Percentiles rank a stretch among this genome's conserved stretches.
These are phyloP conservation scores for Cyrtonyx montezumae DNA, from an alignment of 2,113 vertebrate species.

Conservation along the genomic window DNA sequence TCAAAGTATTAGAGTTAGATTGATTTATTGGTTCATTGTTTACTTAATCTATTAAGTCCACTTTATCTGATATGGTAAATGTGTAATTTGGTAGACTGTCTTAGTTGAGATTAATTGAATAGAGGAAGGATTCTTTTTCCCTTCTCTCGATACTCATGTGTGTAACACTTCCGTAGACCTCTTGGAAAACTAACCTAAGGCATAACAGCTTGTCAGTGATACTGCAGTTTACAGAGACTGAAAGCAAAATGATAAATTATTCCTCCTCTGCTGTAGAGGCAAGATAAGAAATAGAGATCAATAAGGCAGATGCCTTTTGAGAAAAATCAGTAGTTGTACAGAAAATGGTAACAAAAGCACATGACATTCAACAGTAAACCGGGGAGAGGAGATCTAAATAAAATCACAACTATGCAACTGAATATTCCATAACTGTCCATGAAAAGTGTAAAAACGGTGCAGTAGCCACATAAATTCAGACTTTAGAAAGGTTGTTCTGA, in stretches of 20 bases:
- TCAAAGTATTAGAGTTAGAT: not conserved
- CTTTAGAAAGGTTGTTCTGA: not conserved
- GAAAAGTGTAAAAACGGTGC: not conserved
- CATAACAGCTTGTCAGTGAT: not conserved
- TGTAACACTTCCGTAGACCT: not conserved
- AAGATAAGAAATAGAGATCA: not conserved
- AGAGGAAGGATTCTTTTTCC: too few relatives aligned
- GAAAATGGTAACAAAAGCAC: not conserved
- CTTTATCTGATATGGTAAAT: not conserved
- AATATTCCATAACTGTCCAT: not conserved
- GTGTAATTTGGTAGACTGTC: not conserved
- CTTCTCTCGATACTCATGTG: rapidly evolving
- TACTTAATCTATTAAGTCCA: not conserved
- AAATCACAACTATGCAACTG: not conserved
- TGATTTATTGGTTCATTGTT: not conserved
- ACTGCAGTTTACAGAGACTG: not conserved
- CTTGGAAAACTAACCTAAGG: not conserved
- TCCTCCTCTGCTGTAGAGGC: not conserved
- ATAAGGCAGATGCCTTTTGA: not conserved
- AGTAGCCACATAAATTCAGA: not conserved
- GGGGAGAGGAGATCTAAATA: not conserved
- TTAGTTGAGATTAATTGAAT: not conserved
- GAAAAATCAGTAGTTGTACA: not conserved
- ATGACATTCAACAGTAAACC: not conserved
- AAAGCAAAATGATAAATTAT: not conserved